A percentile compares a stretch with the other conserved stretches of the same genome.
Conservation (phyloP, 2,888 invertebrate genomes). For the Copidosoma aretas region DNA sequence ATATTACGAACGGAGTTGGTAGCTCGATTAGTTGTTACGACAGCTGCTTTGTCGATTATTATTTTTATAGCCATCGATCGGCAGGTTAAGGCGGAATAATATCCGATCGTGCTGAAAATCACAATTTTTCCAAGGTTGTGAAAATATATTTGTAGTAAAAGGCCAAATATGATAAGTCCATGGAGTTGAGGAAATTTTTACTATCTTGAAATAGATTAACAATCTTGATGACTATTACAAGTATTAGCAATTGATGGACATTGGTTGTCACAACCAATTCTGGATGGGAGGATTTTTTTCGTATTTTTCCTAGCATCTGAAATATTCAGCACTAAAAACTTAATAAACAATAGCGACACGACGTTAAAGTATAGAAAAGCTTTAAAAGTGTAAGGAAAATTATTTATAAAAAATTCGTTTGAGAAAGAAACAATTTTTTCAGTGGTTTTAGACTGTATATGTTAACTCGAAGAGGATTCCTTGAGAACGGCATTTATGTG, state of each 20-base stretch:
- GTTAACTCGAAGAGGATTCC: slow-evolving; percentile 4
- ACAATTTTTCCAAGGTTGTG: too few relatives aligned
- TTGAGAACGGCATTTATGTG: slow-evolving; percentile 24
- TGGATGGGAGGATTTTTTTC: not conserved
- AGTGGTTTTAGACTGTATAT: slow-evolving; percentile 16
- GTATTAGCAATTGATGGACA: not conserved
- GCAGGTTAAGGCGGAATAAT: not conserved
- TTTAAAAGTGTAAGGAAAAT: not conserved
- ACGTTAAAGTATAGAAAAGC: slow-evolving; percentile 5
- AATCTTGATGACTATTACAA: not conserved
- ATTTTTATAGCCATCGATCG: too few relatives aligned
- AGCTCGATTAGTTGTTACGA: too few relatives aligned
- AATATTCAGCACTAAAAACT: not conserved
- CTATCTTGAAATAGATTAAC: too few relatives aligned
- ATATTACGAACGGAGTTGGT: not conserved
- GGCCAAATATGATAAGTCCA: not conserved
- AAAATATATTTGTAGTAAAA: not conserved
- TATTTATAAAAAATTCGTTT: not conserved
- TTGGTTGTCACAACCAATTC: slow-evolving; percentile 3
- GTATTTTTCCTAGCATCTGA: not conserved
- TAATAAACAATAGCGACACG: not conserved
- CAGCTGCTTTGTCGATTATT: too few relatives aligned
- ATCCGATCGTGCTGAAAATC: not conserved
- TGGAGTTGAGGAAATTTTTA: not conserved
- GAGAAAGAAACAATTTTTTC: slow-evolving; percentile 10